phyloP scores from a whole-genome alignment of 2,113 vertebrate species.

The Hiodon alosoides region DNA sequence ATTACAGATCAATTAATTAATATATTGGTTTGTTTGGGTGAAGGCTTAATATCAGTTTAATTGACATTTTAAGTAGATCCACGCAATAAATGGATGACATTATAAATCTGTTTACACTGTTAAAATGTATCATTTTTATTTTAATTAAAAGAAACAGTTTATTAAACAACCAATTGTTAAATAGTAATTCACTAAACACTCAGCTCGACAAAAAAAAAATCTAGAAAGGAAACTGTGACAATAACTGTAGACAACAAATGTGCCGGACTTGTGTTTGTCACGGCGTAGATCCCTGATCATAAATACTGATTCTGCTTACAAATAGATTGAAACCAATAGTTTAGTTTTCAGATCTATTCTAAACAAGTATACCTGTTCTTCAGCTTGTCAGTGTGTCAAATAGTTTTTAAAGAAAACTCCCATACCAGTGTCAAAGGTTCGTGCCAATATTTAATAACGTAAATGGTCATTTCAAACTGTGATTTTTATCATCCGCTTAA shows the following conservation, averaged over 20 bases:
- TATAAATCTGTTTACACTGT: too few species aligned
- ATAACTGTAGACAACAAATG: slow-evolving; percentile 7
- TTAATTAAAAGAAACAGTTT: not conserved
- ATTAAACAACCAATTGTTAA: not conserved
- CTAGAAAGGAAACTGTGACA: not conserved
- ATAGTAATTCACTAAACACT: not conserved
- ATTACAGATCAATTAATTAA: too few species aligned
- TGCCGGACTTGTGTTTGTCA: not conserved
- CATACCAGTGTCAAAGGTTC: too few species aligned
- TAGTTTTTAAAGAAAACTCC: too few species aligned
- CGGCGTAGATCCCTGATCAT: not conserved
- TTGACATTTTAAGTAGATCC: too few species aligned
- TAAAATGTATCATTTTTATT: not conserved
- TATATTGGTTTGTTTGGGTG: too few species aligned
- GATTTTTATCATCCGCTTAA: too few species aligned
- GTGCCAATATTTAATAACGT: too few species aligned
- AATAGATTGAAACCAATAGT: not conserved
- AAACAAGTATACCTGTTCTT: not conserved
- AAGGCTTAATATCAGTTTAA: too few species aligned
- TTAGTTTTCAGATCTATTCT: not conserved
- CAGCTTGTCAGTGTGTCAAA: not conserved
- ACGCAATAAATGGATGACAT: too few species aligned
- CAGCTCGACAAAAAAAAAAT: slow-evolving; percentile 1
- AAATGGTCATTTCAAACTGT: too few species aligned
- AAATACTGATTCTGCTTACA: not conserved